Evolutionary conservation across 2,888 invertebrate genomes (phyloP), one percentile per base, ranked within the genome.

Genomic region (Lasioglossum villosulum): DNA sequence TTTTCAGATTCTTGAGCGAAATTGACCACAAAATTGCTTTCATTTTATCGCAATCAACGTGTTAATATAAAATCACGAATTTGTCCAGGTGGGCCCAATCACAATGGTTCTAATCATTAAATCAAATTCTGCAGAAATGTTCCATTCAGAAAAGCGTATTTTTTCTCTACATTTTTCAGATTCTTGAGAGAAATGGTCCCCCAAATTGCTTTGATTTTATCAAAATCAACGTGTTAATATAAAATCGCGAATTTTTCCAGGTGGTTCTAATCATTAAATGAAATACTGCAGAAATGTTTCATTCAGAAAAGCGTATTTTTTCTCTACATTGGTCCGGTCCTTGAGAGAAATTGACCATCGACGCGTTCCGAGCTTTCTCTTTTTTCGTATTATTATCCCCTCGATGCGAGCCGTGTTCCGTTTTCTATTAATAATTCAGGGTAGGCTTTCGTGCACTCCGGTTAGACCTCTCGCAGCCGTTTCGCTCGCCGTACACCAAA

Each of bases 371-470:
- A 34, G 30, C 16, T 52, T 48, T 42, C 27, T 16, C 39, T 66
- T 71, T 56, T 52, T 48, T 63, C 63, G 59, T 75, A 48, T 84
- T 77, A 72, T 81, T 85, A 76, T 86, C 45, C 34, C 45, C 63
- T 14, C 34, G 12, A 27, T 63, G 34, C n/a, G 30, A 16, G 8
- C 30, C 30, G 45, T 70, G 71, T 66, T 78, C 45, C 37, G 19
- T 56, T 73, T 63, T 63, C 72, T 81, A 75, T 86, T 81, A 86
- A 86, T 86, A 86, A 86, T 71, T 30, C 56, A 2, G 30, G 8
- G 8, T 56, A 23, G 34, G 56, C 72, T 75, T 73, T 81, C 78
- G 71, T 34, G 66, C 52, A 34, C 30, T n/a, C 63, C 30, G 34
- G 34, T n/a, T 12, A 70, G 70, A 70, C 70, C 14, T 39, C 37